Evolutionary conservation across 1,140 invertebrate species (phyloP), one percentile per base, ranked within the genome.

Genomic region (Drosophila ogumai): DNA sequence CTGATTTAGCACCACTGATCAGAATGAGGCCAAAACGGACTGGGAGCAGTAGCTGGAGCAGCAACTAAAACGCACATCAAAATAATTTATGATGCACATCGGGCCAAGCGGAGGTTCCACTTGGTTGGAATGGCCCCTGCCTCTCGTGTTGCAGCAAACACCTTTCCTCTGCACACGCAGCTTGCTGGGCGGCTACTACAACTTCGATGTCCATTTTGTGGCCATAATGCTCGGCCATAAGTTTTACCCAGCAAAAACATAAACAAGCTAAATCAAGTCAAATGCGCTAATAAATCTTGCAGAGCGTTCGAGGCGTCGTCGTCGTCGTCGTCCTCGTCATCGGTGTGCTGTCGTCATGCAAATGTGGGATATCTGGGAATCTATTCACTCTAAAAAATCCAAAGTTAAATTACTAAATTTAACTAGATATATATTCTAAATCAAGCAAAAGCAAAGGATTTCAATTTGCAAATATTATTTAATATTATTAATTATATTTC

Each of bases 221-320:
- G 78, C 77, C 81, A 81, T 88, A 88, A 90, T 88, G 85, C 77
- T 78, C 43, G 69, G 78, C 85, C 85, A 88, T 88, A 88, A 90
- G 85, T 90, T 90, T 75, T 75, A 74, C 85, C 52, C 69, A 22
- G 77, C 86, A 90, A 90, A 86, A 85, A 85, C 85, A 88, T 90
- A 90, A 90, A 90, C 85, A 90, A 90, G 85, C 85, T 90, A 84
- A 90, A 90, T 90, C 85, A 90, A 90, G 85, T 90, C 85, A 90
- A 90, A 90, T 81, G 85, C 85, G 71, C 71, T 69, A 90, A 90
- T 90, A 90, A 90, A 90, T 90, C 86, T 81, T 81, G 34, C 57
- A 79, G 73, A 71, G 40, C 64, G 65, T 66, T 54, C 52, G 52
- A 64, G 49, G 34, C 57, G 28, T 49, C 61, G 61, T 41, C 72